Percentiles rank a stretch among this genome's conserved stretches.
phyloP scores from a whole-genome alignment of 2,888 invertebrate genomes.

The Nomada hirtipes region DNA sequence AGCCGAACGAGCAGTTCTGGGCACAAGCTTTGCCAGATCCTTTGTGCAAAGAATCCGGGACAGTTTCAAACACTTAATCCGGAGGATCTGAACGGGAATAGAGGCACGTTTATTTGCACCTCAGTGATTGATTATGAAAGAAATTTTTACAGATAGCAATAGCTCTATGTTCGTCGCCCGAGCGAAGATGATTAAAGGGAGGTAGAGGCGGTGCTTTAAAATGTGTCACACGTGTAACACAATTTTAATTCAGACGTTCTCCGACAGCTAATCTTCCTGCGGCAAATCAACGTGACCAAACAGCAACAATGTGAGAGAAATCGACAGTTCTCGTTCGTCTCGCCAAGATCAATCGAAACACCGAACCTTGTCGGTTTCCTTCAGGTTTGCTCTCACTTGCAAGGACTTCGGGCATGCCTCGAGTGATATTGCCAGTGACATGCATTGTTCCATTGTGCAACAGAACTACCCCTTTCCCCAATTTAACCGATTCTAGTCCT shows the following conservation, averaged over 20 bases:
- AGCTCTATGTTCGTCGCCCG: no score
- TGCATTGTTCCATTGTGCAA: constrained; percentile 78
- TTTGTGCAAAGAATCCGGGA: constrained; percentile 46
- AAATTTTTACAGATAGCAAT: not conserved
- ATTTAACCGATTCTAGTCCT: constrained; percentile 63
- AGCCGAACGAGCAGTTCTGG: constrained; percentile 4
- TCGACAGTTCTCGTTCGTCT: constrained; percentile 29
- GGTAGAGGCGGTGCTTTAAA: no score
- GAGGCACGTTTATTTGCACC: constrained; percentile 14
- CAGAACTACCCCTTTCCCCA: constrained; percentile 69
- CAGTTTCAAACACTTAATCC: constrained; percentile 48
- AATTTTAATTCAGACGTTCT: no score
- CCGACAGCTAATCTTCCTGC: no score
- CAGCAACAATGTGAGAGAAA: constrained; percentile 53
- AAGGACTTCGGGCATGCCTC: constrained; percentile 73
- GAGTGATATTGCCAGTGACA: constrained; percentile 80
- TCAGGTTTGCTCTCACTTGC: constrained; percentile 35
- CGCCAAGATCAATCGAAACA: constrained; percentile 65
- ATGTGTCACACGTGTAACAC: no score
- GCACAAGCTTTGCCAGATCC: constrained; percentile 7
- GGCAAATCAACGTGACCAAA: not conserved
- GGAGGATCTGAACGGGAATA: not conserved
- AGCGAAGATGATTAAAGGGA: no score
- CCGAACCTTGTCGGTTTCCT: constrained; percentile 17
- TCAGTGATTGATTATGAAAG: not conserved